A percentile compares a stretch with the other conserved stretches of the same genome.
phyloP scores from a whole-genome alignment of 2,797 vertebrate genomes.

The Platalea minor region DNA sequence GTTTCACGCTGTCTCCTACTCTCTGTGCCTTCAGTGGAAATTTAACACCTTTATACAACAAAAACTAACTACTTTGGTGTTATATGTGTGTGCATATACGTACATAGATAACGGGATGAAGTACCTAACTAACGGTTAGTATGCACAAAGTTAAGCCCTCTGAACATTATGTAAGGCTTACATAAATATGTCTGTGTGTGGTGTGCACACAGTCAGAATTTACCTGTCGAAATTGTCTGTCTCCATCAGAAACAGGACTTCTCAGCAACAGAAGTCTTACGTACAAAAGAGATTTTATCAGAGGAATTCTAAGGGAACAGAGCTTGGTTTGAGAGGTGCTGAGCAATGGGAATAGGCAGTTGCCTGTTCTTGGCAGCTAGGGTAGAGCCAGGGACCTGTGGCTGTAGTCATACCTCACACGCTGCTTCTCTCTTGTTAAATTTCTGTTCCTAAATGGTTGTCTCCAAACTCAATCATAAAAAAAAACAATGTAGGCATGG shows the following conservation, averaged over 20 bases:
- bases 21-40: neutral
- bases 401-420: neutral
- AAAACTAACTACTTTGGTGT: neutral
- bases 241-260: neutral
- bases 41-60: neutral
- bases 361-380: neutral
- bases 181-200: neutral
- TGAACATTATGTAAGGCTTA: neutral
- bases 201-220: neutral
- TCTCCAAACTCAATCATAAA: neutral
- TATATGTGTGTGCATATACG: rapidly evolving
- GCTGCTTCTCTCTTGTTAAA: neutral
- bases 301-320: neutral
- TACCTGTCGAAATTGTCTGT: neutral
- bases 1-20: neutral
- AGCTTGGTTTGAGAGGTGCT: neutral
- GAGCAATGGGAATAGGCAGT: neutral
- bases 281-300: neutral
- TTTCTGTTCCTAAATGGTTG: neutral
- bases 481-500: neutral
- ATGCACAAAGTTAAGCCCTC: neutral
- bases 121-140: neutral
- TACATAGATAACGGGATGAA: neutral
- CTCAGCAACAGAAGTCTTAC: neutral
- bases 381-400: neutral